These are phyloP conservation scores for Hyposoter dolosus DNA, from an alignment of 2,888 invertebrate species.

Conservation along the genomic window DNA sequence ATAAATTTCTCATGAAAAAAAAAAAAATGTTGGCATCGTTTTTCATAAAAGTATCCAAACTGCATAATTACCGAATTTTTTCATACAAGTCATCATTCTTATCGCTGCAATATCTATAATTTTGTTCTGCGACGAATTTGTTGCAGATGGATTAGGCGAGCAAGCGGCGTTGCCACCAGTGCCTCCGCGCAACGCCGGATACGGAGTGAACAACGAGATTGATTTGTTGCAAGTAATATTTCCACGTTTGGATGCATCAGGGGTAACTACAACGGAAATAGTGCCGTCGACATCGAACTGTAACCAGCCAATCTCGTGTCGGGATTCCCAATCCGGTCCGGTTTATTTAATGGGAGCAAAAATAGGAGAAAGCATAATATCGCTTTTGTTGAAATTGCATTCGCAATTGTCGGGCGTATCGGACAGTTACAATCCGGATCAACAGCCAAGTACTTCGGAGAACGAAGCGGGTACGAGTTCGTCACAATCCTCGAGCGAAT, in stretches of 20 bases:
- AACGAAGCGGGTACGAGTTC: slow-evolving; percentile 59
- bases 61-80: no score
- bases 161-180: slow-evolving; percentile 82
- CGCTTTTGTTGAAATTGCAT: slow-evolving; percentile 94
- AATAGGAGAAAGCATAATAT: slow-evolving; percentile 95
- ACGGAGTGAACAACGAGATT: slow-evolving; percentile 84
- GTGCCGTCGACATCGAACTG: slow-evolving; percentile 82
- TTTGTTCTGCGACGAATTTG: background rate
- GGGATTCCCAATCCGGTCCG: slow-evolving; percentile 79
- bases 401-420: slow-evolving; percentile 94
- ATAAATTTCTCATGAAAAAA: no score
- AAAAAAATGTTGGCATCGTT: no score
- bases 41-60: no score
- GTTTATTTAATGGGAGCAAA: slow-evolving; percentile 85
- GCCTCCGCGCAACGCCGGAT: slow-evolving; percentile 81
- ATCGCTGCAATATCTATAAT: background rate
- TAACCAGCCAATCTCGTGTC: slow-evolving; percentile 79
- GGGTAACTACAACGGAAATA: slow-evolving; percentile 68
- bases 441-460: slow-evolving; percentile 34
- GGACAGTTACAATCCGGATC: slow-evolving; percentile 89
- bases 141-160: slow-evolving; percentile 65
- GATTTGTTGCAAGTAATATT: slow-evolving; percentile 78
- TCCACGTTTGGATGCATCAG: slow-evolving; percentile 72
- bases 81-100: no score
- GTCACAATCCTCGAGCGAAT: slow-evolving; percentile 74